Evolutionary conservation across 2,113 vertebrate genomes (phyloP).

Genomic region (Phoenicopterus ruber): DNA sequence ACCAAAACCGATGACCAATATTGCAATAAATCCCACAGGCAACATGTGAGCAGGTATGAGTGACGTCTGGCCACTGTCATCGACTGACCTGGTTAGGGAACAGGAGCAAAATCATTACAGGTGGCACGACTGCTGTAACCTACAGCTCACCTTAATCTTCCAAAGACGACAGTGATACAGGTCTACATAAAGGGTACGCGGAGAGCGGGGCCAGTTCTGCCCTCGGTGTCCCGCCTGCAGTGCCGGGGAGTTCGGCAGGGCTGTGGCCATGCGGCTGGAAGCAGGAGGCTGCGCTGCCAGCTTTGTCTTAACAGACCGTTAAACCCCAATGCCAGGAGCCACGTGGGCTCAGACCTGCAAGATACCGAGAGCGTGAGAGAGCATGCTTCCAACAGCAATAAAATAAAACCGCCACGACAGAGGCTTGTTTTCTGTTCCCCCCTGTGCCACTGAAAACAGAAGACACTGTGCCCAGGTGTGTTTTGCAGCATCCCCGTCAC

Average conservation of each 20-base stretch:
- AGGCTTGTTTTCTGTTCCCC: background rate
- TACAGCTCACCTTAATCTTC: background rate
- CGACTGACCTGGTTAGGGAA: background rate
- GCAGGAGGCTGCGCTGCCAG: background rate
- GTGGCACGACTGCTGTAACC: background rate
- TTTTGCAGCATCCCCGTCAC: background rate
- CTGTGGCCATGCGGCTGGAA: background rate
- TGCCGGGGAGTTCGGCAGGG: accelerated
- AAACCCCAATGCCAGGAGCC: background rate
- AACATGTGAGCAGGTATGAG: accelerated
- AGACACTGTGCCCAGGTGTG: background rate
- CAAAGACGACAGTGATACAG: background rate
- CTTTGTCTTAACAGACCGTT: accelerated
- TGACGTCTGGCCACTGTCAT: background rate
- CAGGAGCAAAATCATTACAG: background rate
- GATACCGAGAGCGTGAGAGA: background rate
- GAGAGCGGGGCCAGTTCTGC: background rate
- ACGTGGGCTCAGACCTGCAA: background rate
- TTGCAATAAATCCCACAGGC: background rate
- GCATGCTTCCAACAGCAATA: background rate
- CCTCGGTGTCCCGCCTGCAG: background rate
- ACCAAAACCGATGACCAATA: accelerated
- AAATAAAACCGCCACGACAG: background rate
- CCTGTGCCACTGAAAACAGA: background rate
- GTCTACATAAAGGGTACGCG: background rate